Conservation (phyloP, 2,888 invertebrate genomes). For the Carcina quercana region DNA sequence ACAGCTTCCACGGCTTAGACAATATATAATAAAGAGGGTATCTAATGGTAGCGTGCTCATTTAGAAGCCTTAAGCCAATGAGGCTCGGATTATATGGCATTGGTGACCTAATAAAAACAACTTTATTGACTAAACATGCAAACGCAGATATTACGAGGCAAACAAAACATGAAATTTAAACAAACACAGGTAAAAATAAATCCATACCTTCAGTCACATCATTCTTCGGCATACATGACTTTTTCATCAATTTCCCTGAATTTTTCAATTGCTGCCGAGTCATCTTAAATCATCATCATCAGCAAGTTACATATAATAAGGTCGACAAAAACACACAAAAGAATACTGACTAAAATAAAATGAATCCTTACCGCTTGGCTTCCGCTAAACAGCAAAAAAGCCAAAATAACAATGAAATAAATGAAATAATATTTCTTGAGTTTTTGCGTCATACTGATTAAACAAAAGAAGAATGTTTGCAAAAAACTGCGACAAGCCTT, state of each 20-base stretch:
- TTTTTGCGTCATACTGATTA: constrained; percentile 20
- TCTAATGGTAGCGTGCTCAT: too few species aligned
- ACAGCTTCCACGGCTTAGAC: too few species aligned
- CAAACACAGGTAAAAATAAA: neutral
- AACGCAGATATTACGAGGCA: too few species aligned
- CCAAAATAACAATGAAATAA: constrained; percentile 12
- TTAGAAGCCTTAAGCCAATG: too few species aligned
- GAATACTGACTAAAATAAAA: constrained; percentile 5
- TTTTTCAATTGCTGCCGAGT: constrained; percentile 76
- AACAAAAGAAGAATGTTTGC: neutral
- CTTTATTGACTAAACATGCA: too few species aligned
- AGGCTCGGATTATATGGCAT: too few species aligned
- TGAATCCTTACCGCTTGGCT: constrained; percentile 31
- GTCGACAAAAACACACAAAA: neutral
- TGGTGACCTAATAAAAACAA: too few species aligned
- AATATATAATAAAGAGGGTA: too few species aligned
- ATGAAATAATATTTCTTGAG: constrained; percentile 7
- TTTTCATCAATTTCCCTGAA: constrained; percentile 76
- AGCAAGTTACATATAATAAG: neutral
- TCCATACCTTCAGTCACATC: constrained; percentile 71
- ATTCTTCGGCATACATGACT: constrained; percentile 77
- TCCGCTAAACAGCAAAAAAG: constrained; percentile 17
- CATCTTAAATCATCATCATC: constrained; percentile 40
- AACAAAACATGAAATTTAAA: too few species aligned
- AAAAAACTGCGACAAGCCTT: constrained; percentile 22